Evolutionary conservation across 23 tunicate genomes (phyloP).

Genomic region (Oikopleura dioica): DNA sequence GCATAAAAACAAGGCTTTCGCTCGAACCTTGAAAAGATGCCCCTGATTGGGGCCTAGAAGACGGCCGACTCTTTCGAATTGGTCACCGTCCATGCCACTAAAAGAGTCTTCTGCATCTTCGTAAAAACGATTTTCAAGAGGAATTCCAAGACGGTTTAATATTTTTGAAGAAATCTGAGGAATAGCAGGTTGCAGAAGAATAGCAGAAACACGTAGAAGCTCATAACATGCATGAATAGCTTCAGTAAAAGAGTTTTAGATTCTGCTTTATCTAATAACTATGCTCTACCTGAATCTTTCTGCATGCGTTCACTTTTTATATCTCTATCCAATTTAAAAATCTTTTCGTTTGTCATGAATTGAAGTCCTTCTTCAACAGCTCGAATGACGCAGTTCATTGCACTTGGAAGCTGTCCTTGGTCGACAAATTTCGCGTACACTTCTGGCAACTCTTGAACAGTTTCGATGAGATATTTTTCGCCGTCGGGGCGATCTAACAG

Average conservation of each 20-base stretch:
- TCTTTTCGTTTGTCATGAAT: slow-evolving; percentile 21
- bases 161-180: slow-evolving; percentile 19
- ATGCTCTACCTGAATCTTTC: no score
- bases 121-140: not conserved
- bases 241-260: no score
- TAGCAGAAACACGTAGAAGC: slow-evolving; percentile 43
- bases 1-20: no score
- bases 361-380: slow-evolving; percentile 25
- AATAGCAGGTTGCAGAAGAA: slow-evolving; percentile 37
- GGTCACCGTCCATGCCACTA: not conserved
- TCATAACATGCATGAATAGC: slow-evolving; percentile 34
- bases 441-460: slow-evolving; percentile 28
- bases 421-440: slow-evolving; percentile 14
- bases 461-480: slow-evolving; percentile 15
- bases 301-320: not conserved
- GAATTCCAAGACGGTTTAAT: not conserved
- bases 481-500: not conserved
- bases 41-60: not conserved
- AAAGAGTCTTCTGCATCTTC: not conserved
- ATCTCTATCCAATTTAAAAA: slow-evolving; percentile 23
- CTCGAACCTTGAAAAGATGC: not conserved
- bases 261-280: no score
- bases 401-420: slow-evolving; percentile 23
- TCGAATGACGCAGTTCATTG: slow-evolving; percentile 18
- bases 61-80: not conserved